These are phyloP conservation scores for Argyrosomus regius DNA, from an alignment of 2,797 vertebrate species.

Conservation along the genomic window DNA sequence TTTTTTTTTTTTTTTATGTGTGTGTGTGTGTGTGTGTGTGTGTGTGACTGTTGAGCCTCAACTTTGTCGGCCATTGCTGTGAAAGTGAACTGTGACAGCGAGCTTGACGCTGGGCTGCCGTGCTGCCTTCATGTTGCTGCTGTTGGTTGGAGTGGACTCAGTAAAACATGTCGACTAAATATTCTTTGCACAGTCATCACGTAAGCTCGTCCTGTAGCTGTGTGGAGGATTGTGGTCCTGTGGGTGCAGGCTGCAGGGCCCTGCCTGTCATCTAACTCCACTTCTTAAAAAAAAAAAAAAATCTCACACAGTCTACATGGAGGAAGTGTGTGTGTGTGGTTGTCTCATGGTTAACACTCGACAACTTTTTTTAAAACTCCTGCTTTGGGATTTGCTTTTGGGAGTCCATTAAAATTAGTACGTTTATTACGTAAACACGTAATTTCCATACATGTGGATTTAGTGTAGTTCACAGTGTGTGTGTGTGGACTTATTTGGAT, in stretches of 20 bases:
- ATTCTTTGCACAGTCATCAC: slow-evolving; percentile 46
- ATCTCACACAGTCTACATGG: not conserved
- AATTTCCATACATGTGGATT: not conserved
- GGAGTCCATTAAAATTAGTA: not conserved
- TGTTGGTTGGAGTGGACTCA: not conserved
- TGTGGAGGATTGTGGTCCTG: too few species aligned
- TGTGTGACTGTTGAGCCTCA: slow-evolving; percentile 31
- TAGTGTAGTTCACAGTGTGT: not conserved
- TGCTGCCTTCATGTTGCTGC: not conserved
- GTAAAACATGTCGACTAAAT: not conserved
- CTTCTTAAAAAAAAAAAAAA: not conserved
- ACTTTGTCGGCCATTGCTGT: slow-evolving; percentile 70
- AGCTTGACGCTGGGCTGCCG: slow-evolving; percentile 13
- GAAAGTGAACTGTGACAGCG: slow-evolving; percentile 36
- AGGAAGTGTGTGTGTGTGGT: not conserved
- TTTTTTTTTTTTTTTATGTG: not conserved
- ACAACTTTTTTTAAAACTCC: not conserved
- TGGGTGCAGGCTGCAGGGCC: slow-evolving; percentile 49
- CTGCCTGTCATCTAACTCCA: not conserved
- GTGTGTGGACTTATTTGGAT: not conserved
- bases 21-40: too few species aligned
- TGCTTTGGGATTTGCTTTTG: not conserved
- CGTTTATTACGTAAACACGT: not conserved
- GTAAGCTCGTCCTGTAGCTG: slow-evolving; percentile 15
- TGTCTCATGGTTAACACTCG: not conserved